Base-by-base conservation (phyloP, 2,113 vertebrate species). In the Eurypyga helias region DNA sequence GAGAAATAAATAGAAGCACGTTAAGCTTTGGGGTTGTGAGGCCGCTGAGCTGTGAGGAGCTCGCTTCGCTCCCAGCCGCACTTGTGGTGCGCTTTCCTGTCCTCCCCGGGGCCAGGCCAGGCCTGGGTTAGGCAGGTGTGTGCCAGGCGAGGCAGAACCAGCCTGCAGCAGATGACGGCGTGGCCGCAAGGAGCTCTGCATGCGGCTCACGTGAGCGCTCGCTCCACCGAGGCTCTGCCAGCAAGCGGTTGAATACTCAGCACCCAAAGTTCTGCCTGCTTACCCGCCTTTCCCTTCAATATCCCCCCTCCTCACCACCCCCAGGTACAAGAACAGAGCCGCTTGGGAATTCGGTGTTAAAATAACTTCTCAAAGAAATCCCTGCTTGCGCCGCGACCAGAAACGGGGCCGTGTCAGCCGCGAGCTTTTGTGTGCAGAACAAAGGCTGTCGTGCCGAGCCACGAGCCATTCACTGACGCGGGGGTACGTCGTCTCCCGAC, bases 351-450 rank as follows among this genome's bases (percentile, higher is more conserved):
- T 82, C 14, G 11, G 24, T 0, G 1, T 84, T 91, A 67, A 89
- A 95, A 89, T 64, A 87, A 82, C 57, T 94, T 83, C 41, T 83
- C 46, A 41, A 54, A 93, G 79, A 93, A 86, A 83, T 70, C 34
- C 11, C 11, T 51, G 7, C 64, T 67, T 83, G 12, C 3, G 3
- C 3, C 2, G 17, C 33, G 34, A 88, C 75, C 13, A 4, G 61
- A 64, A 83, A 33, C 13, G n/a, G 7, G 43, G 55, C 65, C 3
- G 18, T 83, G 81, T 76, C 51, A 66, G 87, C 75, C 3, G 1
- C 72, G 20, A 76, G 86, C 91, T 93, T 89, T 96, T 88, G 94
- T 96, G 84, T 86, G 73, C 79, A 86, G 84, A 97, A 97, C 83
- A 96, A 97, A 97, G 91, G 64, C 88, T 86, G 6, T 83, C 5